Base-by-base conservation (phyloP, 1,140 invertebrate species). In the Neuroterus valhalla region DNA sequence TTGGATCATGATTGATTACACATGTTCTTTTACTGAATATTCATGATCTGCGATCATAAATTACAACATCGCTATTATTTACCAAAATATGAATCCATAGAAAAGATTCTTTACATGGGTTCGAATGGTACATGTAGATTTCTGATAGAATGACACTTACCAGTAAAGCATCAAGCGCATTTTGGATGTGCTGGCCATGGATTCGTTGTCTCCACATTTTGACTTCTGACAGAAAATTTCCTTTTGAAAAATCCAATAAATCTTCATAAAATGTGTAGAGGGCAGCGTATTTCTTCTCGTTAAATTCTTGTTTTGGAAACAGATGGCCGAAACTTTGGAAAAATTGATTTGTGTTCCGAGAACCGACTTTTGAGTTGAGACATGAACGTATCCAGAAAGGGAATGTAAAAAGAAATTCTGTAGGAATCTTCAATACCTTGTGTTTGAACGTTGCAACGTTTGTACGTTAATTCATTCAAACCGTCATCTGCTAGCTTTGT, bases 161-260 rank as follows among this genome's bases (percentile, higher is more conserved):
- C 3, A 6, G 4, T 26, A 62, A 62, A 2, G 55, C 55, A 4
- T 62, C 55, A 2, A 62, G 14, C 3, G 55, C 55, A 26, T 62
- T 62, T 62, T 19, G 55, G 31, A 62, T n/a, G 31, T 62, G 2
- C 12, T 21, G 14, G 3, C 3, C 19, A 4, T 14, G 12, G 3
- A 19, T 62, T 62, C 55, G 55, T 12, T 19, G 55, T 19, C 19
- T 62, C 55, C 55, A 62, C 55, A 62, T 62, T 8, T 62, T 62
- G 1, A 62, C 55, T 26, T 62, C 55, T 19, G 55, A 14, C 21
- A 62, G 1, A 19, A 62, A 62, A 12, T 62, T 19, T 2, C 15
- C 14, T 1, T 62, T 4, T 19, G 55, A n/a, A 23, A 14, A 62
- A 62, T 62, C 31, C 12, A 62, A 19, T 38, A 43, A 5, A 1